Evolutionary conservation across 2,797 vertebrate genomes (phyloP).

Genomic region (Cyprinella venusta): DNA sequence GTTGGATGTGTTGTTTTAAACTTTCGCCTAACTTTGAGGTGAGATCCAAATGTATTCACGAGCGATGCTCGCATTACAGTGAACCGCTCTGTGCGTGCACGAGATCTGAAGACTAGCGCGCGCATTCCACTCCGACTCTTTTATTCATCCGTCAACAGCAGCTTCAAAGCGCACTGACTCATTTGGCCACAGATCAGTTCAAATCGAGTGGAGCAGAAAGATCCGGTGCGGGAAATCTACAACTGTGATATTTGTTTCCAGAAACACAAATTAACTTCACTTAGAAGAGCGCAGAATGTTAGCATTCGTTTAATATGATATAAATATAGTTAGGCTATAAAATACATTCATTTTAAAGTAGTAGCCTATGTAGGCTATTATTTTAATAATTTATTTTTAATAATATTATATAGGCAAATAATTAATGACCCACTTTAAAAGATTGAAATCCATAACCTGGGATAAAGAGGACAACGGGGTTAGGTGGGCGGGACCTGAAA

Average conservation of each 20-base stretch:
- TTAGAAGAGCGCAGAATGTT: not conserved
- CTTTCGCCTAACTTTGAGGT: conserved; percentile 62
- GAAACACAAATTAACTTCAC: not conserved
- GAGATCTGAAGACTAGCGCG: conserved; percentile 56
- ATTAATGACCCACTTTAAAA: not conserved
- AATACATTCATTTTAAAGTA: not conserved
- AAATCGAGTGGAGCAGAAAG: conserved; percentile 60
- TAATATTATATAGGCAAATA: not conserved
- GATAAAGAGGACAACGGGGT: not conserved
- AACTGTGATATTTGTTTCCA: conserved; percentile 42
- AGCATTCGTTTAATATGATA: not conserved
- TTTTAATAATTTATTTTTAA: not conserved
- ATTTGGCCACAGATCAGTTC: conserved; percentile 64
- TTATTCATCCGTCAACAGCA: conserved; percentile 57
- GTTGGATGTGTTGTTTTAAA: conserved; percentile 62
- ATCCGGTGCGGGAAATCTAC: conserved; percentile 55
- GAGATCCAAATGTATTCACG: conserved; percentile 59
- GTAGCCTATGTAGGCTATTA: not conserved
- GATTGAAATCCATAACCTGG: not conserved
- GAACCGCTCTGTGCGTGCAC: conserved; percentile 48
- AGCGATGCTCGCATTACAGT: conserved; percentile 54
- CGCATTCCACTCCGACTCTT: conserved; percentile 55
- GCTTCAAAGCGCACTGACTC: conserved; percentile 68
- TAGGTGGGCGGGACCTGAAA: not conserved
- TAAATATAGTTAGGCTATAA: not conserved